phyloP scores from a whole-genome alignment of 2,888 invertebrate genomes.

The Morpho deidamia region DNA sequence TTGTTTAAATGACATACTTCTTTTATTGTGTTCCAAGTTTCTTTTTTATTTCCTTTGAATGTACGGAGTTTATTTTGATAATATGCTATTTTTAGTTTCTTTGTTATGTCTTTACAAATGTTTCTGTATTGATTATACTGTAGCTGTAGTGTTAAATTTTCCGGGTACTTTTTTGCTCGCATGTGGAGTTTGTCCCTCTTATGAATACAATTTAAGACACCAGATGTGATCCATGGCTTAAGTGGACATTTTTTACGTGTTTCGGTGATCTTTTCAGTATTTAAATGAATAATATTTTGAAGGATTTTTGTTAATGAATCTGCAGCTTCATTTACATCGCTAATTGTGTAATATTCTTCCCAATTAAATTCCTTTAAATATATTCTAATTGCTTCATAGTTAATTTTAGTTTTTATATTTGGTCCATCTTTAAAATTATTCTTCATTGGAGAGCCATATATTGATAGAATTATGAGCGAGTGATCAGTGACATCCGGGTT shows the following conservation, averaged over 20 bases:
- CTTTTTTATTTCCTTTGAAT: no score
- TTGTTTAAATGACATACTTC: no score
- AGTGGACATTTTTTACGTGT: no score
- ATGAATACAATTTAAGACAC: background rate
- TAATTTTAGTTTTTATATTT: background rate
- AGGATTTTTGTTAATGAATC: background rate
- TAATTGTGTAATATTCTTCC: background rate
- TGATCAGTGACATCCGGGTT: background rate
- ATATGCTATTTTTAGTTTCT: no score
- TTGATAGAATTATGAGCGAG: background rate
- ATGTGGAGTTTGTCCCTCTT: background rate
- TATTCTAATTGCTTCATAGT: background rate
- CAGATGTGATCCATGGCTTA: no score
- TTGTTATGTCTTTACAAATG: no score
- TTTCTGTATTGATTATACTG: no score
- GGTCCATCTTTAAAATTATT: no score
- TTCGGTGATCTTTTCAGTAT: no score
- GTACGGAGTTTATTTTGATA: no score
- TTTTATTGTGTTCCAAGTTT: no score
- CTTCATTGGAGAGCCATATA: background rate
- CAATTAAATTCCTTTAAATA: background rate
- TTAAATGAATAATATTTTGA: background rate
- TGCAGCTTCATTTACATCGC: background rate
- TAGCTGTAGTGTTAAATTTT: no score
- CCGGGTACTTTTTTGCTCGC: background rate